These are phyloP conservation scores for Chrysotoxum bicinctum DNA, from an alignment of 2,888 invertebrate genomes.

Conservation along the genomic window DNA sequence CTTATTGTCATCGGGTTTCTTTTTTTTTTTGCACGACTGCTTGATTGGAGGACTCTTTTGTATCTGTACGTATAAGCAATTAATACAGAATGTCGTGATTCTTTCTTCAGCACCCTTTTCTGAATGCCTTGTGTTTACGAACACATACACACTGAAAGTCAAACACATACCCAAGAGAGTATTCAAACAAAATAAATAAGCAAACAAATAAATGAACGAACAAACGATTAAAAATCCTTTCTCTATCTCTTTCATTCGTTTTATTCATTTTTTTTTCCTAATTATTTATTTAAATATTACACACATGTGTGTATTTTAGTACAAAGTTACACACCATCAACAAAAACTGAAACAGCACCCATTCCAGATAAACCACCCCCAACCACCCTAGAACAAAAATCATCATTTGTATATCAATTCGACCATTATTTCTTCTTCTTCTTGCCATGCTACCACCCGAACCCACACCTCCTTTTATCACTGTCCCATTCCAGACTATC, in stretches of 20 bases:
- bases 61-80: conserved; percentile 73
- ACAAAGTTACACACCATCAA: conserved; percentile 63
- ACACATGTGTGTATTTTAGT: conserved; percentile 62
- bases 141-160: conserved; percentile 13
- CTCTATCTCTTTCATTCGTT: conserved; percentile 66
- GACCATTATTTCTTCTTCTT: conserved; percentile 71
- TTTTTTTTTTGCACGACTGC: conserved; percentile 71
- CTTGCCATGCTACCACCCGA: conserved; percentile 1
- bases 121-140: conserved; percentile 49
- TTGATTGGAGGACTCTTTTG: conserved; percentile 73
- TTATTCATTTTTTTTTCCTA: conserved; percentile 55
- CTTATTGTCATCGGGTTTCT: conserved; percentile 59
- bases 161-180: conserved; percentile 28
- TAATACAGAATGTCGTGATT: conserved; percentile 73
- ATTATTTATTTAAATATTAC: conserved; percentile 72
- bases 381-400: conserved; percentile 63
- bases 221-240: conserved; percentile 73
- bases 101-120: conserved; percentile 72
- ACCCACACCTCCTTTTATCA: background rate
- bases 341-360: conserved; percentile 51
- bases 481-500: conserved; percentile 17
- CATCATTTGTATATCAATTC: conserved; percentile 72
- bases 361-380: conserved; percentile 15
- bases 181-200: conserved; percentile 70
- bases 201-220: conserved; percentile 72